Evolutionary conservation across 2,888 invertebrate genomes (phyloP), one percentile per base, ranked within the genome.

Genomic region (Miltochrista miniata): DNA sequence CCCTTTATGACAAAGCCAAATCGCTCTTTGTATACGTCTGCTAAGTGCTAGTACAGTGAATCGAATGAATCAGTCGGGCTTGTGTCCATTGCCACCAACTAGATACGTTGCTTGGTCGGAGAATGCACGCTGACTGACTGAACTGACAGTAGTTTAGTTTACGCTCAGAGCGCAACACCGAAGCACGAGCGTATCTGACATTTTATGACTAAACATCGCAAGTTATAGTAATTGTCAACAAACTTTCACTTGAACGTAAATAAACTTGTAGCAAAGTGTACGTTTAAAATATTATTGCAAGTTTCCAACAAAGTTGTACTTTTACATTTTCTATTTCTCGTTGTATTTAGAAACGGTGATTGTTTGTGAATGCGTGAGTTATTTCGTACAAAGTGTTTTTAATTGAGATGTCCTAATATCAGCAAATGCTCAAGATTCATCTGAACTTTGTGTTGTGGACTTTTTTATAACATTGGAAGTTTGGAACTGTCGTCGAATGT

Each of bases 241-340:
- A 64, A 66, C 65, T 66, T 66, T 66, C 64, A 66, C 67, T 59
- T 47, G 40, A 39, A 41, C 44, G 41, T 56, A 63, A 55, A 65
- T 52, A 64, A 63, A 66, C 54, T 45, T 54, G 24, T 24, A 15
- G 13, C 29, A 10, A 14, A 38, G 37, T 24, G 33, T 48, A 33
- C 14, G 13, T 30, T 9, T 8, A 24, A 44, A 29, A 24, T 44
- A 44, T 30, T 40, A 34, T 34, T 13, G 34, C 7, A 9, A 11
- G 18, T 24, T 24, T 24, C 18, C 2, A 24, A 34, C 14, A 14
- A 14, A 13, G 7, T 30, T 29, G n/a, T 13, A 35, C 9, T 40
- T 46, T 44, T 4, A 4, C 11, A 35, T 10, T 30, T 33, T 7
- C 7, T 8, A 38, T 24, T 31, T 24, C 2, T 14, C 12, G 24